A percentile compares a stretch with the other conserved stretches of the same genome.
Conservation (phyloP, 2,888 invertebrate genomes). For the Elgonia sp. region DNA sequence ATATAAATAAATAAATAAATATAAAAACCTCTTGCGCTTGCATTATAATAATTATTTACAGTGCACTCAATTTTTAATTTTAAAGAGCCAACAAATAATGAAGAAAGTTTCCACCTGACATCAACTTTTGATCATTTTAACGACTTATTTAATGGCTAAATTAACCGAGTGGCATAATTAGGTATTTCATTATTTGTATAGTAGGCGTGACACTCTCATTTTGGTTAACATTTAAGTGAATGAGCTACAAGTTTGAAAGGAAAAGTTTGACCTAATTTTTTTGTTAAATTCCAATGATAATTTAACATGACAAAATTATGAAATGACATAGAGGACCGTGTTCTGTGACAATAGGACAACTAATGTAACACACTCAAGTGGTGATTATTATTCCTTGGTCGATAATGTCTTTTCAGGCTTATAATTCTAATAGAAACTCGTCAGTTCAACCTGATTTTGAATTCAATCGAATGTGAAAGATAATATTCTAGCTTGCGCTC, state of each 20-base stretch:
- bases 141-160: not conserved
- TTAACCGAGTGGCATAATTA: conserved; percentile 24
- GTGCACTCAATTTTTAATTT: no score
- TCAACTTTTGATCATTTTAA: no score
- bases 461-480: conserved; percentile 69
- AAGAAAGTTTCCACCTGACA: no score
- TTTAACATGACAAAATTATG: conserved; percentile 22
- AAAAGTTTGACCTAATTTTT: conserved; percentile 30
- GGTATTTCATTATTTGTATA: conserved; percentile 9
- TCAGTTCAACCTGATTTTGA: conserved; percentile 63
- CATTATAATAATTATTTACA: no score
- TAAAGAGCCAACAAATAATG: no score
- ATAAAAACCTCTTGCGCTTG: no score
- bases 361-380: conserved; percentile 28
- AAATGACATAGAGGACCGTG: not conserved
- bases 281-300: conserved; percentile 28
- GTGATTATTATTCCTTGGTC: conserved; percentile 49
- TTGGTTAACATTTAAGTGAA: conserved; percentile 24
- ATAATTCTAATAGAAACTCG: conserved; percentile 60
- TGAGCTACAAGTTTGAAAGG: not conserved
- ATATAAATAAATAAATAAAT: no score
- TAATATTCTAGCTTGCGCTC: conserved; percentile 53
- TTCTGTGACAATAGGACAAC: not conserved
- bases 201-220: not conserved
- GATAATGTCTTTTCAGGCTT: conserved; percentile 54